Evolutionary conservation across 2,797 vertebrate genomes (phyloP), one percentile per base, ranked within the genome.

Genomic region (Rhynchonycteris naso): DNA sequence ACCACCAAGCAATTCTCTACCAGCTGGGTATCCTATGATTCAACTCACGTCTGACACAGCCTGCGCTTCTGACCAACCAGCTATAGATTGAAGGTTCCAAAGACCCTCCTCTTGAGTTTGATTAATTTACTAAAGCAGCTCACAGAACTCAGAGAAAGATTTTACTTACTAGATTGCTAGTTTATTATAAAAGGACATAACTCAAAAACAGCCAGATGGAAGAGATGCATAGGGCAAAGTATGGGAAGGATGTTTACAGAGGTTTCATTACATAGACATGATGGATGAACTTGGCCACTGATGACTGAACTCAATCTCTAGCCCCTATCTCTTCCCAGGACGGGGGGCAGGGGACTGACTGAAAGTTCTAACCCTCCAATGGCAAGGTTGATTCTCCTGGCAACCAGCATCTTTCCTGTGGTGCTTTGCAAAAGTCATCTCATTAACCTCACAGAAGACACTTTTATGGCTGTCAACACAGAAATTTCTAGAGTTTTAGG

Each of bases 401-500:
- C 80, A 84, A 76, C 90, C n/a, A 76, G 72, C 21, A 33, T 59
- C n/a, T 22, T 50, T 74, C 59, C 69, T 72, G 38, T 21, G 58
- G 52, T 69, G 63, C 22, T 28, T 59, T 78, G 52, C 52, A 26
- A 43, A 50, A 59, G 72, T 52, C 61, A 11, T 24, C 54, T 38
- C n/a, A 52, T 92, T 92, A 86, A 92, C 82, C 79, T 79, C 78
- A 79, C 74, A 68, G 78, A 68, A 79, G 63, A 61, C 33, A 59
- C 43, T 30, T 50, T 78, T 47, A 58, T 69, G n/a, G 13, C 50
- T 78, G 38, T 78, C 74, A 52, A 61, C 82, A 68, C n/a, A 71
- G 63, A 92, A 86, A 79, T 79, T 52, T 26, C 75, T 69, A 71
- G 38, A 43, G 74, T 79, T 79, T 75, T 86, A 85, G 88, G 30